Conservation (phyloP, 2,888 invertebrate species). For the Cremastinae sp. region DNA sequence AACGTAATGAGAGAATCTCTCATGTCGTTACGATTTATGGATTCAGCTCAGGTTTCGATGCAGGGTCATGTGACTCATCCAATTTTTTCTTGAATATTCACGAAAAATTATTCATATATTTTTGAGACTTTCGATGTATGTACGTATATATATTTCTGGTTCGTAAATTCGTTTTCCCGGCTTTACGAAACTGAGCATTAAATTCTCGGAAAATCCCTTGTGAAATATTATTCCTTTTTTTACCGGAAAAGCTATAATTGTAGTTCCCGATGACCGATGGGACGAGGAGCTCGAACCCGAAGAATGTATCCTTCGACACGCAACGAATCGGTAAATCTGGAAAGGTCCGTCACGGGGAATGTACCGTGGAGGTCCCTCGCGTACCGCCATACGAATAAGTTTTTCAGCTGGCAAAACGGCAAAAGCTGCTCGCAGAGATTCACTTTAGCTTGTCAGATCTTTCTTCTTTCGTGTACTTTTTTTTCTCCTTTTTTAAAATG, state of each 20-base stretch:
- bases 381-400: constrained; percentile 28
- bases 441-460: constrained; percentile 41
- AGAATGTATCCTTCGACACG: constrained; percentile 51
- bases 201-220: constrained; percentile 12
- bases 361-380: constrained; percentile 42
- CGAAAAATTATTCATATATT: not conserved
- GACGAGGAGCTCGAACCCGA: constrained; percentile 24
- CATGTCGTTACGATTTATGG: too few relatives aligned
- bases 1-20: not conserved
- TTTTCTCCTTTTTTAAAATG: not conserved
- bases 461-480: not conserved
- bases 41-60: not conserved
- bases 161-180: constrained; percentile 12
- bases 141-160: not conserved
- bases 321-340: constrained; percentile 62
- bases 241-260: constrained; percentile 6
- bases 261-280: constrained; percentile 41
- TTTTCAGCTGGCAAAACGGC: constrained; percentile 62
- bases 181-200: not conserved
- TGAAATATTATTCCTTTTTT: not conserved
- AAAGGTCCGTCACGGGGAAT: constrained; percentile 58
- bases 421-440: constrained; percentile 40
- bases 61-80: not conserved
- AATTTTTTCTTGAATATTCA: not conserved
- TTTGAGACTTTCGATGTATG: not conserved